Conservation (phyloP, 2,888 invertebrate species). For the Gastrophysa polygoni region DNA sequence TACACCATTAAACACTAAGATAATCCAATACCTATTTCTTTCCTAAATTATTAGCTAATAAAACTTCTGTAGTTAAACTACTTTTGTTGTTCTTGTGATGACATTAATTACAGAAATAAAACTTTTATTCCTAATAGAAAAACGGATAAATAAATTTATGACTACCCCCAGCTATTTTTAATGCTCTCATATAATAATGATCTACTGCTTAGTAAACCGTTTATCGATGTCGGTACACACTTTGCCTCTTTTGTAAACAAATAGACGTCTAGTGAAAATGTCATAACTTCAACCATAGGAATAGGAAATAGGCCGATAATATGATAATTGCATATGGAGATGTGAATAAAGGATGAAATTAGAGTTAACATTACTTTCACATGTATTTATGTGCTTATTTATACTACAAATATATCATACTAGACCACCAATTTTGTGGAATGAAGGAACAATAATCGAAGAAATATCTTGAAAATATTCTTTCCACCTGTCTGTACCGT, state of each 20-base stretch:
- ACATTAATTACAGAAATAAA: constrained; percentile 39
- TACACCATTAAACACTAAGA: constrained; percentile 16
- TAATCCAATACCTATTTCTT: constrained; percentile 38
- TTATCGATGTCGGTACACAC: background rate
- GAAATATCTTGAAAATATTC: no score
- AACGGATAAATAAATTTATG: background rate
- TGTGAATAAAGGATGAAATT: no score
- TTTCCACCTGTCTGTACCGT: no score
- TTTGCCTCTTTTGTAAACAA: background rate
- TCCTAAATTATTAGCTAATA: constrained; percentile 42
- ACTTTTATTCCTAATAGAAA: constrained; percentile 25
- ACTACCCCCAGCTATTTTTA: background rate
- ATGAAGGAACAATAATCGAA: no score
- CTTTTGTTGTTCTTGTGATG: constrained; percentile 39
- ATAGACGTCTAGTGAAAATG: no score
- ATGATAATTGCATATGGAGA: no score
- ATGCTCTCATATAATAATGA: constrained; percentile 1
- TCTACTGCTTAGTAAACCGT: background rate
- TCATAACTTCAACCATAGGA: no score
- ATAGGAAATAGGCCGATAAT: no score
- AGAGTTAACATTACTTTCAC: no score
- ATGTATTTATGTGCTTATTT: no score
- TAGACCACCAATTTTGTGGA: no score
- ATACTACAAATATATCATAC: no score
- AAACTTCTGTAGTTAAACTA: constrained; percentile 41